Conservation (phyloP, 2,797 vertebrate species). For the Microtus agrestis region DNA sequence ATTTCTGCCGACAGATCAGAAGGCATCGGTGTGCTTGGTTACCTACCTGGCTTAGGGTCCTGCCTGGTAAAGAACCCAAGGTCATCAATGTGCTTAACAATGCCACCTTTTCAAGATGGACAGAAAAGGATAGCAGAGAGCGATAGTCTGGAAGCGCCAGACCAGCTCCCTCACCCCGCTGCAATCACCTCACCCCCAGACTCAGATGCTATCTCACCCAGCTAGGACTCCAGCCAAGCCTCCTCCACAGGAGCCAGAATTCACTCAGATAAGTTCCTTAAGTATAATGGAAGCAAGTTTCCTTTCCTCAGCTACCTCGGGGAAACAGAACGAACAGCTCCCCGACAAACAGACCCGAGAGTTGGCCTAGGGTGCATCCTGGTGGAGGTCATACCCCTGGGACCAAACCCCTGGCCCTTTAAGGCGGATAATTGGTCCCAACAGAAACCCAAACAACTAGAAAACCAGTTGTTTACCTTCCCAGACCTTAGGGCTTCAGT, state of each 20-base stretch:
- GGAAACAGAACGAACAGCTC: slow-evolving; percentile 25
- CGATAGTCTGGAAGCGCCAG: background rate
- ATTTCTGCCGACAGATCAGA: slow-evolving; percentile 16
- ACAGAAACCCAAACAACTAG: slow-evolving; percentile 70
- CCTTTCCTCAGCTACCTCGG: slow-evolving; percentile 15
- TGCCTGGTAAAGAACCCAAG: slow-evolving; percentile 6
- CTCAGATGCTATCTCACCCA: background rate
- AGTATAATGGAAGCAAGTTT: slow-evolving; percentile 40
- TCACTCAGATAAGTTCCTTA: slow-evolving; percentile 38
- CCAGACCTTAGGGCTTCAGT: slow-evolving; percentile 47
- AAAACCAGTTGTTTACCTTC: slow-evolving; percentile 72
- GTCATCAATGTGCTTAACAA: slow-evolving; percentile 37
- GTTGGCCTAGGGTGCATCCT: too few species aligned
- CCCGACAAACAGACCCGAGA: background rate
- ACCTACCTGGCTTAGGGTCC: background rate
- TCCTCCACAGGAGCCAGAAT: background rate
- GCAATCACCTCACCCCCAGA: background rate
- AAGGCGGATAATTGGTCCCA: slow-evolving; percentile 61
- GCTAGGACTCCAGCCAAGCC: slow-evolving; percentile 13
- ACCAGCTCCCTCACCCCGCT: background rate
- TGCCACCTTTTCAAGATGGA: background rate
- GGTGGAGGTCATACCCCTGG: slow-evolving; percentile 13
- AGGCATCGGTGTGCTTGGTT: background rate
- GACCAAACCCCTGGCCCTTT: slow-evolving; percentile 36
- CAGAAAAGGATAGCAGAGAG: slow-evolving; percentile 1